Evolutionary conservation across 1,140 invertebrate genomes (phyloP).

Genomic region (Vanessa atalanta): DNA sequence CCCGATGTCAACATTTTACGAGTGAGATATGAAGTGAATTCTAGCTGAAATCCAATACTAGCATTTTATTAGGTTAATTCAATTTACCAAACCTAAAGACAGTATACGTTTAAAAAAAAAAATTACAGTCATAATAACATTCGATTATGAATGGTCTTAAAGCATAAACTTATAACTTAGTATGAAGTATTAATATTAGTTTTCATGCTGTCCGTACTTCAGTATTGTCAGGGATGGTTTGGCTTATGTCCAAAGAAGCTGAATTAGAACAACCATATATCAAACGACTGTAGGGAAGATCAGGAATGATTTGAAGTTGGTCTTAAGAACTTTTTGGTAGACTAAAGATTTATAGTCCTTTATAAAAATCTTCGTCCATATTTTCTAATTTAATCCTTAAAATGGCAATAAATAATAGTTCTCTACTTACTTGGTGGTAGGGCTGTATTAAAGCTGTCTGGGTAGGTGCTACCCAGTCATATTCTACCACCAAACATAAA

Average conservation of each 20-base stretch:
- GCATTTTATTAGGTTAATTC: not conserved
- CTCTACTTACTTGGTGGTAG: no score
- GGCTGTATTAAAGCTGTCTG: no score
- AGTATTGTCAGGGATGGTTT: conserved; percentile 39
- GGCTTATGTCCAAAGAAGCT: conserved; percentile 41
- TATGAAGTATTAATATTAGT: not conserved
- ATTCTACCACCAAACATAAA: no score
- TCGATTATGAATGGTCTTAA: not conserved
- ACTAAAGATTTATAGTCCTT: conserved; percentile 13
- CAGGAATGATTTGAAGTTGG: conserved; percentile 20
- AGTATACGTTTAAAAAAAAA: no score
- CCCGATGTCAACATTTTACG: no score
- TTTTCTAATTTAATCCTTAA: not conserved
- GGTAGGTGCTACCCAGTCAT: no score
- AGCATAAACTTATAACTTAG: not conserved
- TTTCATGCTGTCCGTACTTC: conserved; percentile 20
- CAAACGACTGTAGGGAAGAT: conserved; percentile 37
- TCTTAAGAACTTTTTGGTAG: conserved; percentile 7
- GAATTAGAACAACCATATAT: conserved; percentile 51
- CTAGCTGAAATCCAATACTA: no score
- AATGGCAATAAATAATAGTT: not conserved
- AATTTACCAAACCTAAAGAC: not conserved
- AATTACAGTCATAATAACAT: not conserved
- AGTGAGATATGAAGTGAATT: no score
- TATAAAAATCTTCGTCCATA: conserved; percentile 9